Percentiles rank a stretch among this genome's conserved stretches.
These are phyloP conservation scores for Leptobrachium leishanense DNA, from an alignment of 2,113 vertebrate genomes.

Conservation along the genomic window DNA sequence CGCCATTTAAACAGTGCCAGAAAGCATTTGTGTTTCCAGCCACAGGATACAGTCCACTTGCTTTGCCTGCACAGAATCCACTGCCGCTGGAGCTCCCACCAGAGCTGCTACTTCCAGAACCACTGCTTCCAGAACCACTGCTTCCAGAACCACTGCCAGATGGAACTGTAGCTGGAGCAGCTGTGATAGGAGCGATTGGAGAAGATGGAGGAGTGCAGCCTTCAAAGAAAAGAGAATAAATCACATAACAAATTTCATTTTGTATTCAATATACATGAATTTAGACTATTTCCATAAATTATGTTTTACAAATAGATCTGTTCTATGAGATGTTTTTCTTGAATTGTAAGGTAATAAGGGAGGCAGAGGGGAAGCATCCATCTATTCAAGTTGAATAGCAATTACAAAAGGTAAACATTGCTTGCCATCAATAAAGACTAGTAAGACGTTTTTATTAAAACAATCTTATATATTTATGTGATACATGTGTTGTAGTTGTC, in stretches of 20 bases:
- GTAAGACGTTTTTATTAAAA: too few relatives aligned
- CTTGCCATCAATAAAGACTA: too few relatives aligned
- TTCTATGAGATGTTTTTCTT: too few relatives aligned
- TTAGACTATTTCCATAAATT: too few relatives aligned
- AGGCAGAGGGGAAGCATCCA: too few relatives aligned
- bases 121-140: conserved; percentile 18
- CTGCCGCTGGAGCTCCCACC: conserved; percentile 54
- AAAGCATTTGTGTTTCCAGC: conserved; percentile 62
- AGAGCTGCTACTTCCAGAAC: conserved; percentile 42
- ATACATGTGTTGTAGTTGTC: too few relatives aligned
- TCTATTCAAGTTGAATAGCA: too few relatives aligned
- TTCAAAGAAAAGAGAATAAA: conserved; percentile 49
- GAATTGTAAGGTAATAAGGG: too few relatives aligned
- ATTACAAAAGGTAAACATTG: too few relatives aligned
- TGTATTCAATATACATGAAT: too few relatives aligned
- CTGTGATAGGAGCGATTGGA: conserved; percentile 52
- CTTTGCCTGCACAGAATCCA: conserved; percentile 69
- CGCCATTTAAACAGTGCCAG: conserved; percentile 60
- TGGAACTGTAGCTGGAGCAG: conserved; percentile 51
- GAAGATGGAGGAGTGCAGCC: conserved; percentile 50
- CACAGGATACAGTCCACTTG: conserved; percentile 66
- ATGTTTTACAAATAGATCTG: too few relatives aligned
- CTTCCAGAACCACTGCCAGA: conserved; percentile 39
- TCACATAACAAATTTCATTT: neutral
- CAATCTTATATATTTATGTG: too few relatives aligned